phyloP scores from a whole-genome alignment of 1,140 invertebrate genomes.

The Zaprionus capensis region DNA sequence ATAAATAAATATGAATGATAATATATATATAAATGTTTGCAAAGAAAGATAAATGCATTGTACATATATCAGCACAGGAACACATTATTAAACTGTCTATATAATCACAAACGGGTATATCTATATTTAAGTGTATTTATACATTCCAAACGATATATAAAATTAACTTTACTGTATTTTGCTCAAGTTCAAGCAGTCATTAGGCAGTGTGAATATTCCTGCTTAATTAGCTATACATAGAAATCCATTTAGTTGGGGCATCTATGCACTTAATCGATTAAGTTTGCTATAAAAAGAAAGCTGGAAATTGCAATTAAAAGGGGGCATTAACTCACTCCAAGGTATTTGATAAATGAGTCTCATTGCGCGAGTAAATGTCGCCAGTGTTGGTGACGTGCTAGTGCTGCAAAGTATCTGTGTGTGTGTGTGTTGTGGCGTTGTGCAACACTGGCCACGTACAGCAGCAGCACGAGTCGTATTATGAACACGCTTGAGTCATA shows the following conservation, averaged over 20 bases:
- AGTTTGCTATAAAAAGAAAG: not conserved
- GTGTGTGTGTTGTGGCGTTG: conserved; percentile 9
- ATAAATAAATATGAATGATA: too few relatives aligned
- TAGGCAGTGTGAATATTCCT: not conserved
- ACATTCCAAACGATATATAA: too few relatives aligned
- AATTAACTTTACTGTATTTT: not conserved
- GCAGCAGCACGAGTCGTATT: conserved; percentile 15
- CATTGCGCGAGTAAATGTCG: not conserved
- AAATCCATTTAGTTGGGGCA: not conserved
- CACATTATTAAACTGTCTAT: too few relatives aligned
- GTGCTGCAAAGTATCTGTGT: not conserved
- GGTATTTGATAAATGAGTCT: not conserved
- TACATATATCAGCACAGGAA: too few relatives aligned
- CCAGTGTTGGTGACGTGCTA: not conserved
- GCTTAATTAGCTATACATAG: not conserved
- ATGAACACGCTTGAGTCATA: conserved; percentile 43
- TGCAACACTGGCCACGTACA: conserved; percentile 36
- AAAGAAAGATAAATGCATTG: too few relatives aligned
- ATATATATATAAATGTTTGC: too few relatives aligned
- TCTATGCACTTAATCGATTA: not conserved
- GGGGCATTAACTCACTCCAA: not conserved
- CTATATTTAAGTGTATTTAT: too few relatives aligned
- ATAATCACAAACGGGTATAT: too few relatives aligned
- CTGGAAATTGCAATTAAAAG: not conserved
- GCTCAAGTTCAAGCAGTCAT: not conserved